Conservation (phyloP, 2,113 vertebrate genomes). For the Heterotilapia buettikoferi region DNA sequence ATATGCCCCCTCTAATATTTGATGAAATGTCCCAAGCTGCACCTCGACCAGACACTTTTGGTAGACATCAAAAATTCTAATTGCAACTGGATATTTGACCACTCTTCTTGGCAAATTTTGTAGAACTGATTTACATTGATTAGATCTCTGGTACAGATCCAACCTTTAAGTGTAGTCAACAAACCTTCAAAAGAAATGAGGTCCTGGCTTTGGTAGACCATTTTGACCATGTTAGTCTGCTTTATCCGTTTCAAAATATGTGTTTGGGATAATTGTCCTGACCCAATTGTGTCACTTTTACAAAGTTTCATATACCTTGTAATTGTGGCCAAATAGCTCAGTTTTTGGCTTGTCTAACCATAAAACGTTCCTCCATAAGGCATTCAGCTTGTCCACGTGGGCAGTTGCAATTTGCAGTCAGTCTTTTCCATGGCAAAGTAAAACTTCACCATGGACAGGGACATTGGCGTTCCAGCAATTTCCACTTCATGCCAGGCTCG, state of each 20-base stretch:
- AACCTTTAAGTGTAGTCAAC: neutral
- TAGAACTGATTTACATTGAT: neutral
- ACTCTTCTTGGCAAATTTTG: neutral
- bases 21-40: neutral
- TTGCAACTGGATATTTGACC: neutral
- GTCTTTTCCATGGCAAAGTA: neutral
- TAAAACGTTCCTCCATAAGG: neutral
- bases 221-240: neutral
- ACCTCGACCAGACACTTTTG: neutral
- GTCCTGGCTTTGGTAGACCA: neutral
- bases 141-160: neutral
- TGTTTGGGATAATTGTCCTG: neutral
- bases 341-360: neutral
- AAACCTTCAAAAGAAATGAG: neutral
- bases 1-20: neutral
- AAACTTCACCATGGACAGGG: accelerated
- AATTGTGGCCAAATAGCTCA: neutral
- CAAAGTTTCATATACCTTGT: neutral
- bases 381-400: neutral
- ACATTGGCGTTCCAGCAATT: neutral
- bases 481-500: neutral
- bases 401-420: neutral
- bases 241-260: neutral
- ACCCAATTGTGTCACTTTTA: neutral
- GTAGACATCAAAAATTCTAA: neutral